phyloP scores from a whole-genome alignment of 1,140 invertebrate genomes.

The Ooceraea biroi region DNA sequence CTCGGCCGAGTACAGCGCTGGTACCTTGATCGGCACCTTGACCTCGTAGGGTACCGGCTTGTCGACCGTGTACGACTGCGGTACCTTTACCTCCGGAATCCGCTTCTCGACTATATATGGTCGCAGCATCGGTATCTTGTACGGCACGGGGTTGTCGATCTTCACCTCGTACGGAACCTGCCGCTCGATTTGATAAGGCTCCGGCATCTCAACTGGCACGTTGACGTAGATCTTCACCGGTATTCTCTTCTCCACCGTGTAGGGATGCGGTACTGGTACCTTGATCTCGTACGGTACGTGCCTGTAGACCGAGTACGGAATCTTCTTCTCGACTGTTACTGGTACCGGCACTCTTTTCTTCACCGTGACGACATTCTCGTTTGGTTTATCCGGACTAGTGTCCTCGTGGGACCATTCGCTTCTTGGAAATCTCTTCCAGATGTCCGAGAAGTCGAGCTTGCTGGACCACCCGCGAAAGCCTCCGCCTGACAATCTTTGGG shows the following conservation, averaged over 20 bases:
- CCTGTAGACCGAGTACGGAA: conserved; percentile 87
- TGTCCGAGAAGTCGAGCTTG: background rate
- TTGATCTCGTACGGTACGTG: conserved; percentile 88
- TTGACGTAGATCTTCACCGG: conserved; percentile 80
- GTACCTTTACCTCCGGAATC: conserved; percentile 88
- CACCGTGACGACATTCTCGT: conserved; percentile 85
- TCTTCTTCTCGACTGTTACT: conserved; percentile 88
- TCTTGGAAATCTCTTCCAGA: conserved; percentile 50
- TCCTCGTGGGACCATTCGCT: background rate
- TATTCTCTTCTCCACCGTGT: conserved; percentile 86
- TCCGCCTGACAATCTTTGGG: background rate
- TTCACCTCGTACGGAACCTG: conserved; percentile 90
- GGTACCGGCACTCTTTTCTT: conserved; percentile 90
- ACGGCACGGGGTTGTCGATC: conserved; percentile 88
- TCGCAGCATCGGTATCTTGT: conserved; percentile 87
- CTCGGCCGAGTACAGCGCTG: conserved; percentile 88
- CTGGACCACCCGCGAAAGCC: conserved; percentile 6
- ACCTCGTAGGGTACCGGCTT: conserved; percentile 88
- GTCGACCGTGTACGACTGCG: conserved; percentile 88
- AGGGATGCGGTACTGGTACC: conserved; percentile 87
- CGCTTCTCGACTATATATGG: conserved; percentile 89
- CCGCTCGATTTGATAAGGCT: conserved; percentile 88
- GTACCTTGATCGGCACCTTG: conserved; percentile 89
- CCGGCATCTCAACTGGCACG: conserved; percentile 84
- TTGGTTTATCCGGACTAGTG: background rate